A percentile compares a stretch with the other conserved stretches of the same genome.
These are phyloP conservation scores for Alaudala cheleensis DNA, from an alignment of 2,113 vertebrate species.

Conservation along the genomic window DNA sequence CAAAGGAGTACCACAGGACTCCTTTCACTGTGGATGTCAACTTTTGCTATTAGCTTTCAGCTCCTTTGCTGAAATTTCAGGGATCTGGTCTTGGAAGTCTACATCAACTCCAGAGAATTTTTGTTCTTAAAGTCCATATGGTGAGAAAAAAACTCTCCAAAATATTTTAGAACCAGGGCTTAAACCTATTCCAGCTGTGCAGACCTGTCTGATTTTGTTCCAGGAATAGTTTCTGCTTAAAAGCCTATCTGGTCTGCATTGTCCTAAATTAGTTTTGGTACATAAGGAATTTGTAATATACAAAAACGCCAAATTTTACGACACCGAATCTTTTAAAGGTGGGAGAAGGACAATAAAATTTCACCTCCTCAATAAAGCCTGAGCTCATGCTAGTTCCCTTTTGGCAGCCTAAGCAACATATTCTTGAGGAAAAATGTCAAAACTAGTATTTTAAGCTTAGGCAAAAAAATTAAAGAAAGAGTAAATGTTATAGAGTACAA, in stretches of 20 bases:
- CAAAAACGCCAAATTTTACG: neutral
- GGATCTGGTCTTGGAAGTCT: neutral
- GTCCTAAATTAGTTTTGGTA: neutral
- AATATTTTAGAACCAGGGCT: neutral
- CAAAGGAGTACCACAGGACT: neutral
- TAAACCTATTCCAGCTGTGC: conserved; percentile 4
- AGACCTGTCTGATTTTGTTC: conserved; percentile 1
- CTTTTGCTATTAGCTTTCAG: neutral
- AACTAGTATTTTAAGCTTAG: neutral
- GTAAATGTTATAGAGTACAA: neutral
- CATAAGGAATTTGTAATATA: neutral
- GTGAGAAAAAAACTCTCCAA: neutral
- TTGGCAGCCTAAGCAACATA: neutral
- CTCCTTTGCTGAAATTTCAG: neutral
- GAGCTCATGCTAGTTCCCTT: neutral
- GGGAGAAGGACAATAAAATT: neutral
- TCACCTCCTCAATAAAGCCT: neutral
- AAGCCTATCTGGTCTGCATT: neutral
- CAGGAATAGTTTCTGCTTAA: neutral
- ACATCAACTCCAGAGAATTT: neutral
- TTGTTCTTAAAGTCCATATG: neutral
- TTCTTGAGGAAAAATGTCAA: neutral
- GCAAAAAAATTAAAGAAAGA: conserved; percentile 12
- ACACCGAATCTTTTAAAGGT: neutral
- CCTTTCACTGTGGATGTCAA: neutral